Evolutionary conservation across 2,888 invertebrate genomes (phyloP), one percentile per base, ranked within the genome.

Genomic region (Coelopa pilipes): DNA sequence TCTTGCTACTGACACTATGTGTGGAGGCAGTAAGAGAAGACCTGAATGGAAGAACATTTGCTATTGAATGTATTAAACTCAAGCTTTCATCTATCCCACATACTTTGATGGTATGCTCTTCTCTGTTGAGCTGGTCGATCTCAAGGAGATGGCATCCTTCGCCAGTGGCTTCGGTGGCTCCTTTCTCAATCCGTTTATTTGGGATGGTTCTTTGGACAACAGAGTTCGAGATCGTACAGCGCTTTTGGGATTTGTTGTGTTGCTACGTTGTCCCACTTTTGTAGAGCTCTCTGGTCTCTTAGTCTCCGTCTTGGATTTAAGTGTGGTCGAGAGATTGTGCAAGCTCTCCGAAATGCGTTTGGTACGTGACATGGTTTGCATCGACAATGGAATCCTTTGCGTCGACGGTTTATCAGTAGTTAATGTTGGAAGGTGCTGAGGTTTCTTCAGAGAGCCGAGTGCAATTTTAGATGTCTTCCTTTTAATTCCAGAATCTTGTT

Each of bases 101-200:
- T 74, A 78, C 78, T 68, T 76, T 57, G 70, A 76, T 13, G 72
- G 12, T 19, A 57, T 45, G 72, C 70, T 76, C 19, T 76, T 78
- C 24, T 78, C 79, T 7, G 70, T 76, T 7, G 76, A 78, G 72
- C 73, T 76, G 1, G 55, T 72, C 13, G 79, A 76, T 68, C 67
- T 74, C n/a, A 76, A 70, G 24, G 78, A 74, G 9, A 72, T 24
- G n/a, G 66, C 57, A 59, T 76, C 75, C 49, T 75, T 72, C 0
- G 53, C 12, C 13, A 49, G 24, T 3, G 46, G 21, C 21, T 60
- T 70, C 19, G 62, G 57, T 49, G 15, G 13, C n/a, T 62, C 69
- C 53, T 70, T 53, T 15, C 45, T 59, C 13, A 63, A 13, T 17
- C 73, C 76, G 67, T 75, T 75, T 1, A 34, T 13, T 17, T 73